phyloP scores from a whole-genome alignment of 1,140 invertebrate species.

The Brachionus asplanchnoidis region DNA sequence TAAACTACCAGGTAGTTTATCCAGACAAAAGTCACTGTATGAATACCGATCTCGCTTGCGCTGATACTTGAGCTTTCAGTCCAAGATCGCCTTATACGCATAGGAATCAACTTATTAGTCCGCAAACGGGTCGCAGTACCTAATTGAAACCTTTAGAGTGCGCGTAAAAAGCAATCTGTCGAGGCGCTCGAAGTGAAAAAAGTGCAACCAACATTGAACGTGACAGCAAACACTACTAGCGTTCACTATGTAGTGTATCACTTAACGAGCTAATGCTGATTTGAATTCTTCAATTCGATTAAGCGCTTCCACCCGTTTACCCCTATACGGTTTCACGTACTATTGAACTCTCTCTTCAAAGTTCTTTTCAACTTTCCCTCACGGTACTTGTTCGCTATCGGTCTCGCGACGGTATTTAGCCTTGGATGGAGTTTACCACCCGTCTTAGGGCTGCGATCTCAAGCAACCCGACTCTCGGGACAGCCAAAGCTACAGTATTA shows the following conservation, averaged over 20 bases:
- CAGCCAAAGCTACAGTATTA: too few species aligned
- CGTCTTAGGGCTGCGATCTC: constrained; percentile 73
- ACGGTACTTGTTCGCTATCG: constrained; percentile 84
- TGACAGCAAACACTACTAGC: constrained; percentile 49
- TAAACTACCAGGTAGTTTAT: too few species aligned
- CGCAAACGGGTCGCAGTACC: constrained; percentile 40
- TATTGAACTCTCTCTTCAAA: constrained; percentile 82
- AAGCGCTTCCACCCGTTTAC: constrained; percentile 62
- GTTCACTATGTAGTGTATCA: constrained; percentile 46
- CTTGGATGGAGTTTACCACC: constrained; percentile 79
- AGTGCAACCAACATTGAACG: constrained; percentile 35
- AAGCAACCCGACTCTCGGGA: too few species aligned
- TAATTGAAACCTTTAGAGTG: constrained; percentile 42
- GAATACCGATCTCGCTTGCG: constrained; percentile 1
- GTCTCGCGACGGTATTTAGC: constrained; percentile 76
- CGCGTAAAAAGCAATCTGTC: constrained; percentile 34
- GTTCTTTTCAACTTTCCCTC: constrained; percentile 84
- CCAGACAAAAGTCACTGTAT: background rate
- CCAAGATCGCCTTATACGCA: constrained; percentile 13
- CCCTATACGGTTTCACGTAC: constrained; percentile 73
- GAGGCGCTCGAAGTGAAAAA: constrained; percentile 41
- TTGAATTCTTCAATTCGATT: constrained; percentile 48
- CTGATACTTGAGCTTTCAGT: constrained; percentile 19
- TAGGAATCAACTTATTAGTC: background rate
- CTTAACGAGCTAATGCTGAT: constrained; percentile 43